Conservation (phyloP, 2,888 invertebrate species). For the Melanchra persicariae region DNA sequence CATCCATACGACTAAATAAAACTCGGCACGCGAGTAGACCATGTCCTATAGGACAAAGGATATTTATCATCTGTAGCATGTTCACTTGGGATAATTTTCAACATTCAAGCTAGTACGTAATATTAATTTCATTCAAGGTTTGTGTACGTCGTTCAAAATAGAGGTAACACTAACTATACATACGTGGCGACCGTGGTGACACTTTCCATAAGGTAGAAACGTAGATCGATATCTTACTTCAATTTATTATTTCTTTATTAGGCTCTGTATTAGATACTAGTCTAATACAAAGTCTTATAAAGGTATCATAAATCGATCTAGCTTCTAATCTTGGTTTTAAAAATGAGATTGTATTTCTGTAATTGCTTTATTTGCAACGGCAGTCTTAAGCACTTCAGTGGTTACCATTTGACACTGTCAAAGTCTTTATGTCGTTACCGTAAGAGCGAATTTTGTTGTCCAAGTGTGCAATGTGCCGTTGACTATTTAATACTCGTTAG, state of each 20-base stretch:
- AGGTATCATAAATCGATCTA: neutral
- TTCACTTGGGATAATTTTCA: too few relatives aligned
- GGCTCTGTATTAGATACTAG: neutral
- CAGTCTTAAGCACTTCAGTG: neutral
- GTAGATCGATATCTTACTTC: neutral
- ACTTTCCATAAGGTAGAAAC: slow-evolving; percentile 5
- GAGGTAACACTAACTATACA: too few relatives aligned
- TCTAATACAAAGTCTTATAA: neutral
- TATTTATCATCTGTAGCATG: too few relatives aligned
- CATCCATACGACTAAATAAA: too few relatives aligned
- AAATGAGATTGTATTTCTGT: too few relatives aligned
- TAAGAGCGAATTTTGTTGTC: neutral
- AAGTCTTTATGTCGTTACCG: neutral
- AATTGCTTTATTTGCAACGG: neutral
- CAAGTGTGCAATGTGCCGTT: neutral
- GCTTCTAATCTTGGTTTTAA: neutral
- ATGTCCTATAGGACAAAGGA: too few relatives aligned
- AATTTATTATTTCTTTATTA: neutral
- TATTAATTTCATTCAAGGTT: slow-evolving; percentile 9
- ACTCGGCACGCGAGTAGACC: too few relatives aligned
- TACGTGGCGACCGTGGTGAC: neutral
- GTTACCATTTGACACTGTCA: neutral
- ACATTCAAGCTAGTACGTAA: too few relatives aligned
- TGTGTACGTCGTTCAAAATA: too few relatives aligned
- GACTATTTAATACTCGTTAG: neutral